Evolutionary conservation across 2,113 vertebrate species (phyloP).

Genomic region (Rana temporaria): DNA sequence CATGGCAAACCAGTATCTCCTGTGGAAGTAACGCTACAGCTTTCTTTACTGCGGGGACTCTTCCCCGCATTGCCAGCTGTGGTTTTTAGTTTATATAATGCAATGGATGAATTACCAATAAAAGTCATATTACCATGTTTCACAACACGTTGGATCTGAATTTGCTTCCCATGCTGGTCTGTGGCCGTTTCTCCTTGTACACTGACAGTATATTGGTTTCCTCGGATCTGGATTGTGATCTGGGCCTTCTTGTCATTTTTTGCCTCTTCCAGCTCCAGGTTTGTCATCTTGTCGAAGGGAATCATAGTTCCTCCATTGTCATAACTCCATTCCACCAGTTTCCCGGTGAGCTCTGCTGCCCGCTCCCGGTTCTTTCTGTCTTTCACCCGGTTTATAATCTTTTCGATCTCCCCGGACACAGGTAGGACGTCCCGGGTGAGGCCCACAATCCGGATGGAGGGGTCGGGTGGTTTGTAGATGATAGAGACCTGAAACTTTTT

Average conservation of each 20-base stretch:
- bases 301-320: slow-evolving; percentile 57
- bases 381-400: slow-evolving; percentile 69
- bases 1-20: no score
- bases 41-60: no score
- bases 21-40: no score
- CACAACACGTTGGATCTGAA: background rate
- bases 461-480: background rate
- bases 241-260: background rate
- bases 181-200: slow-evolving; percentile 67
- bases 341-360: slow-evolving; percentile 64
- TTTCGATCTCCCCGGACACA: slow-evolving; percentile 69
- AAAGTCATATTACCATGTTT: slow-evolving; percentile 36
- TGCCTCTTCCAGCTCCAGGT: slow-evolving; percentile 76
- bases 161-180: slow-evolving; percentile 58
- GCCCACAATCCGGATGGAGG: slow-evolving; percentile 74
- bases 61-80: no score
- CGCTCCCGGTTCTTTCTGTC: slow-evolving; percentile 64
- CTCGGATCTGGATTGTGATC: background rate
- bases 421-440: slow-evolving; percentile 72
- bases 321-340: slow-evolving; percentile 83
- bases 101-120: no score
- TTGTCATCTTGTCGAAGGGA: slow-evolving; percentile 75
- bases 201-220: slow-evolving; percentile 54
- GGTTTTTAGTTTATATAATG: no score
- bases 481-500: slow-evolving; percentile 70